These are phyloP conservation scores for Gobio occitaniae DNA, from an alignment of 2,797 vertebrate species.

Conservation along the genomic window DNA sequence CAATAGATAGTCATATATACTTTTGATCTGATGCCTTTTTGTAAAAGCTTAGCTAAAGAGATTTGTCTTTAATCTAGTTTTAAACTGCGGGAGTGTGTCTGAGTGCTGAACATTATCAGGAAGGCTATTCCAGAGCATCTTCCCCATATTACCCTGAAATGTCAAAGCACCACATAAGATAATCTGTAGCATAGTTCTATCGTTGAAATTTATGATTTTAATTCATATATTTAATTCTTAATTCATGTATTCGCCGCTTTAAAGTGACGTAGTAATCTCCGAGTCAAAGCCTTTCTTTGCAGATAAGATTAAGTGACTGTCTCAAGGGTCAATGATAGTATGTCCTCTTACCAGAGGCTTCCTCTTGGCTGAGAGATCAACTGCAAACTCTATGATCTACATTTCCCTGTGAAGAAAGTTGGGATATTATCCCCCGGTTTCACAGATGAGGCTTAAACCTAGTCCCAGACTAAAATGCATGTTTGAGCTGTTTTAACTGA, in stretches of 20 bases:
- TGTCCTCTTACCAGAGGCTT: not conserved
- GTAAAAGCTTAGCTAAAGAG: not conserved
- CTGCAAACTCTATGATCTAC: not conserved
- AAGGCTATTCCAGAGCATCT: not conserved
- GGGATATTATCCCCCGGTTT: not conserved
- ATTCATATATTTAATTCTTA: not conserved
- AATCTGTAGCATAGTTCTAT: not conserved
- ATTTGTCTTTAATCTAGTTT: not conserved
- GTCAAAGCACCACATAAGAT: not conserved
- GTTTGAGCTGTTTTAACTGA: too few species aligned
- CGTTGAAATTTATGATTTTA: not conserved
- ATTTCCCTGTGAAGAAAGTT: not conserved
- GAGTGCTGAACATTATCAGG: not conserved
- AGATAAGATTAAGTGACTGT: not conserved
- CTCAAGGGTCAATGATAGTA: not conserved
- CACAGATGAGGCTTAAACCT: too few species aligned
- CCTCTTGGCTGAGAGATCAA: not conserved
- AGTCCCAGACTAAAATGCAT: too few species aligned
- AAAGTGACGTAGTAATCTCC: not conserved
- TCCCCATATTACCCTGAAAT: not conserved
- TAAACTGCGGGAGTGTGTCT: not conserved
- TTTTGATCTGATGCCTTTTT: not conserved
- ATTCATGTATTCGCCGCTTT: not conserved
- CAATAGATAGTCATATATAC: not conserved
- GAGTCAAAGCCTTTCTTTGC: not conserved